These are phyloP conservation scores for Illadopsis cleaveri DNA, from an alignment of 2,113 vertebrate species.

Conservation along the genomic window DNA sequence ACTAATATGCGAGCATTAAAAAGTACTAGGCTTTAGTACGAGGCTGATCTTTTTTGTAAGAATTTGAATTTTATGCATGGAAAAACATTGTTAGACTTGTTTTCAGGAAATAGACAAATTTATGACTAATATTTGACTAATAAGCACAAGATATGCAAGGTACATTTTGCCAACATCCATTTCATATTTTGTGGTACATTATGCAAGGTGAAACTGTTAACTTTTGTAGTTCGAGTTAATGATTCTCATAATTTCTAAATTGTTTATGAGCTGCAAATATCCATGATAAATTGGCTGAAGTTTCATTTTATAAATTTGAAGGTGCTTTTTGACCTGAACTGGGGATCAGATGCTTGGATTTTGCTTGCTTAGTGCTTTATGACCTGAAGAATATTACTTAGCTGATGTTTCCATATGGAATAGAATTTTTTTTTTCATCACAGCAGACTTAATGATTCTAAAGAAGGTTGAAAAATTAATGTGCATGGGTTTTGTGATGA, in stretches of 20 bases:
- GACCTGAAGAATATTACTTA: neutral
- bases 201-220: neutral
- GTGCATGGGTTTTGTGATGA: neutral
- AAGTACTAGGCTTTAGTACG: neutral
- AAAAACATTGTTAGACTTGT: neutral
- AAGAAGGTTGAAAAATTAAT: neutral
- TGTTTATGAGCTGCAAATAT: neutral
- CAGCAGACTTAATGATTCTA: neutral
- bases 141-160: neutral
- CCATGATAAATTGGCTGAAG: neutral
- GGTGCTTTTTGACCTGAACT: neutral
- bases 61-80: neutral
- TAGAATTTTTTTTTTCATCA: neutral
- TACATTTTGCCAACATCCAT: neutral
- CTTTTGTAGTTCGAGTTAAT: neutral
- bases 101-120: neutral
- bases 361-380: neutral
- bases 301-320: neutral
- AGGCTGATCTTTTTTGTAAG: neutral
- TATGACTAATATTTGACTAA: neutral
- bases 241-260: neutral
- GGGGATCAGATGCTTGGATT: neutral
- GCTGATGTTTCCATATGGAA: neutral
- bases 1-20: neutral
- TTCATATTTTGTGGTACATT: neutral